Evolutionary conservation across 2,888 invertebrate genomes (phyloP).

Genomic region (Lasioglossum calceatum): DNA sequence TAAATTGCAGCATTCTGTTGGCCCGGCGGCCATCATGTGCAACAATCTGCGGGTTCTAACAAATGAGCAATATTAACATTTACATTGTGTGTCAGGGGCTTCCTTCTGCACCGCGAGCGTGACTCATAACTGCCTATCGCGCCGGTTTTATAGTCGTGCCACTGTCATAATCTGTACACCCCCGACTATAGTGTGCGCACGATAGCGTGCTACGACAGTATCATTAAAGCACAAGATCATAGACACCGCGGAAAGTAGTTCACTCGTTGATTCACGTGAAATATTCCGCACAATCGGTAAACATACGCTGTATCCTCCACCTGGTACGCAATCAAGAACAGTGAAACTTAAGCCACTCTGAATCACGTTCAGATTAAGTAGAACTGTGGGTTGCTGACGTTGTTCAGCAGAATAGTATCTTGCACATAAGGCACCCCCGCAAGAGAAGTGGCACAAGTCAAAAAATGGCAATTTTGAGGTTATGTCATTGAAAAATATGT

Average conservation of each 20-base stretch:
- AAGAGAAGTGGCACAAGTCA: no score
- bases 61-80: slow-evolving; percentile 66
- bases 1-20: slow-evolving; percentile 5
- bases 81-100: slow-evolving; percentile 39
- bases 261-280: slow-evolving; percentile 25
- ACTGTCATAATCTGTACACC: slow-evolving; percentile 60
- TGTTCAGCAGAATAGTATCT: no score
- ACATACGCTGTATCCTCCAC: not conserved
- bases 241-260: slow-evolving; percentile 59
- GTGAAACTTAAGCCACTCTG: not conserved
- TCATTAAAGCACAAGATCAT: slow-evolving; percentile 51
- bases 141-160: slow-evolving; percentile 55
- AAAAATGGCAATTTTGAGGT: no score
- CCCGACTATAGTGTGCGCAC: slow-evolving; percentile 24
- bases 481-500: no score
- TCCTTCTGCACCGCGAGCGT: slow-evolving; percentile 51
- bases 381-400: no score
- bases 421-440: not conserved
- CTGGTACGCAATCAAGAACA: not conserved
- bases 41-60: slow-evolving; percentile 47
- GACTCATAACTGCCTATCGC: slow-evolving; percentile 60
- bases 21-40: not conserved
- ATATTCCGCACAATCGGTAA: not conserved
- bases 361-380: not conserved
- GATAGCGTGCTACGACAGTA: slow-evolving; percentile 14